Conservation (phyloP, 2,888 invertebrate genomes). For the Abscondita cerata region DNA sequence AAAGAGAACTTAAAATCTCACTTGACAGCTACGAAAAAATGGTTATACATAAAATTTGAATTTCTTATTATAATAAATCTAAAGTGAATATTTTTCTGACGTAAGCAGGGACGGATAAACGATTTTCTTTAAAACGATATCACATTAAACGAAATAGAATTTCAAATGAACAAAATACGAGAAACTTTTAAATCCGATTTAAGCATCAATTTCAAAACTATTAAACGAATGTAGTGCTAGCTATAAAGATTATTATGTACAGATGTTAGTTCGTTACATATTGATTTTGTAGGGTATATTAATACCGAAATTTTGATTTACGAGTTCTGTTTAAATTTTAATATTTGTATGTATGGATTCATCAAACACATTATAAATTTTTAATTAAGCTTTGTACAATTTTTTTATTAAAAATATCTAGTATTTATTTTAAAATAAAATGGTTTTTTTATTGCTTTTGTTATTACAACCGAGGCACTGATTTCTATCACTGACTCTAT, state of each 20-base stretch:
- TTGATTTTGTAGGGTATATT: too few species aligned
- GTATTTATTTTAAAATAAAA: too few species aligned
- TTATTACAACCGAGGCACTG: too few species aligned
- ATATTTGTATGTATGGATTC: too few species aligned
- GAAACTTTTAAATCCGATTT: not conserved
- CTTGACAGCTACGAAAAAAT: constrained; percentile 1
- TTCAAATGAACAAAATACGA: constrained; percentile 4
- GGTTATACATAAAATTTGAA: not conserved
- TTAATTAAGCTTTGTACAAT: too few species aligned
- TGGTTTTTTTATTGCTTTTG: too few species aligned
- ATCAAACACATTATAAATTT: too few species aligned
- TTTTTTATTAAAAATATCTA: too few species aligned
- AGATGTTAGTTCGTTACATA: too few species aligned
- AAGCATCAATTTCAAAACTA: constrained; percentile 6
- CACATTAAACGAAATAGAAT: constrained; percentile 5
- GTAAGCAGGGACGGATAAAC: constrained; percentile 1
- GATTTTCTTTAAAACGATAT: constrained; percentile 5
- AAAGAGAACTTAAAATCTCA: not conserved
- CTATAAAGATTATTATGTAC: constrained; percentile 1
- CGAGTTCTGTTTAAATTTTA: too few species aligned
- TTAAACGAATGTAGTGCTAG: constrained; percentile 1
- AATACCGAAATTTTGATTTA: too few species aligned
- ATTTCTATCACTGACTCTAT: too few species aligned
- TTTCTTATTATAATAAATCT: constrained; percentile 3
- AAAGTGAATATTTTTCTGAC: constrained; percentile 3